Evolutionary conservation across 2,888 invertebrate species (phyloP), one percentile per base, ranked within the genome.

Genomic region (Macrosoma leucophasiata): DNA sequence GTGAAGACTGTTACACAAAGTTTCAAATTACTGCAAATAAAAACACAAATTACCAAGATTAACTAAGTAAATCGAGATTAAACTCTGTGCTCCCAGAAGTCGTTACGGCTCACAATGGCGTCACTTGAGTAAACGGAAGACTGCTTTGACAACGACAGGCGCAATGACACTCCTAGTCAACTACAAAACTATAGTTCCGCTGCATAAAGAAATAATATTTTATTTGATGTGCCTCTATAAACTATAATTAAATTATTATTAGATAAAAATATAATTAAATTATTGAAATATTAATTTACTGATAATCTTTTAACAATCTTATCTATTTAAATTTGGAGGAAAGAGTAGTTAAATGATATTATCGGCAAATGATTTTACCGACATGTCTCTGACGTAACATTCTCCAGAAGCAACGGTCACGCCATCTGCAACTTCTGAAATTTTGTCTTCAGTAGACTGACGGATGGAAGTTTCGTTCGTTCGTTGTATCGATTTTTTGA

Each of bases 91-190:
- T 74, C 70, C 62, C 61, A 70, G 82, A 87, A 90, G 91, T 90
- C 90, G 90, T 89, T 91, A 91, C 87, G 89, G 91, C 86, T 89
- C 90, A 91, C 91, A 91, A 92, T 91, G 91, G 91, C 91, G 91
- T 91, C 90, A 88, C 86, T 88, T 84, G 74, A 73, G 70, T 69
- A 79, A 82, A 69, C 78, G 78, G 78, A 77, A 76, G 62, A 66
- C 25, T 39, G 48, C 45, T 33, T 36, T 60, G 58, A 61, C 58
- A 55, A 31, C 46, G 52, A 49, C 53, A 55, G 48, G 46, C 51
- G 50, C 46, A 47, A 20, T 76, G 74, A 72, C 75, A 74, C 39
- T 56, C 37, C 19, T 33, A 55, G 48, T 65, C 72, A 71, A 43
- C 3, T 41, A 12, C 36, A 14, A n/a, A n/a, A n/a, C n/a, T n/a